Conservation (phyloP, 2,113 vertebrate genomes). For the Calyptomena viridis region DNA sequence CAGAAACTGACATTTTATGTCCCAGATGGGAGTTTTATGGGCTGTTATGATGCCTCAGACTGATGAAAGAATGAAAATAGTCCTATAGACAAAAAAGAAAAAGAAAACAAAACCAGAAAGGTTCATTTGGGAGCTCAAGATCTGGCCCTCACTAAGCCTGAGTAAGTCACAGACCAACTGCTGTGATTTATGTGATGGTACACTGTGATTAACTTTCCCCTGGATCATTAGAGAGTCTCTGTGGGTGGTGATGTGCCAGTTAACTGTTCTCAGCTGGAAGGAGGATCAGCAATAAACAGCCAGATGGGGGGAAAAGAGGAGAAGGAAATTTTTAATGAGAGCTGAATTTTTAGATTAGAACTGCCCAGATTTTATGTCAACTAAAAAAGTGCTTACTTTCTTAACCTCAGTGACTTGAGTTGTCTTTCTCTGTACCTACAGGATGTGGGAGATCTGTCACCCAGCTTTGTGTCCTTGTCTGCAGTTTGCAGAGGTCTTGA, state of each 20-base stretch:
- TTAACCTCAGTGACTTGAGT: background rate
- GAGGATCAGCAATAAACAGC: slow-evolving; percentile 22
- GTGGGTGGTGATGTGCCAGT: slow-evolving; percentile 22
- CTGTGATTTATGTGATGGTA: slow-evolving; percentile 18
- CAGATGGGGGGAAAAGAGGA: background rate
- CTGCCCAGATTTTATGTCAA: background rate
- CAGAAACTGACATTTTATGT: slow-evolving; percentile 10
- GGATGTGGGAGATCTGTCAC: background rate
- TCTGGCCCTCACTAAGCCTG: background rate
- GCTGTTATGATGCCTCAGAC: background rate
- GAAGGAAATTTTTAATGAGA: slow-evolving; percentile 12
- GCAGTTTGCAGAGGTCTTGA: background rate
- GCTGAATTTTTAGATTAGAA: background rate
- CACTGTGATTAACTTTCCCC: slow-evolving; percentile 29
- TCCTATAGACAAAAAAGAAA: background rate
- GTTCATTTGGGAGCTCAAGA: background rate
- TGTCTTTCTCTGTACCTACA: background rate
- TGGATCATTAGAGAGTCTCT: slow-evolving; percentile 35
- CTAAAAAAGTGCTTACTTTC: background rate
- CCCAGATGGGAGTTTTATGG: slow-evolving; percentile 35
- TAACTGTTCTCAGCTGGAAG: slow-evolving; percentile 46
- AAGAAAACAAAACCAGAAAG: background rate
- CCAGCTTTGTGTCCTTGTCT: background rate
- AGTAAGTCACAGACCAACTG: background rate
- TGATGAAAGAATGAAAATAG: background rate